phyloP scores from a whole-genome alignment of 2,113 vertebrate species.

The Reinhardtius hippoglossoides region DNA sequence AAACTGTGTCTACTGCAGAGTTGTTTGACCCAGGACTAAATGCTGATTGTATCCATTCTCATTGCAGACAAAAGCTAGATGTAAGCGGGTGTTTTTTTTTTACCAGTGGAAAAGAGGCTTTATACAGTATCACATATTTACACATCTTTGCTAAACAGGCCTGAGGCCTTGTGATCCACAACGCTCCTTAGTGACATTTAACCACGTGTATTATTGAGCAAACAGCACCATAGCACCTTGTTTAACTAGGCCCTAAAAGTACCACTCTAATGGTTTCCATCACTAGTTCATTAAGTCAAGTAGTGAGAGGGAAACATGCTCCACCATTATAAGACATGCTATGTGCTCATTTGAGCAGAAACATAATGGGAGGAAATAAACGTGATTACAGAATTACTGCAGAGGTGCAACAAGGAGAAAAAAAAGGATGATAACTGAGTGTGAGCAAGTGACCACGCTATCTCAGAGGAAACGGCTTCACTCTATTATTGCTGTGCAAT shows the following conservation, averaged over 20 bases:
- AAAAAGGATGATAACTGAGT: constrained; percentile 38
- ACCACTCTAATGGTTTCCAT: constrained; percentile 54
- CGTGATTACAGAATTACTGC: constrained; percentile 63
- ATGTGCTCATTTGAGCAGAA: constrained; percentile 65
- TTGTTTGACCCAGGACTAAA: too few species aligned
- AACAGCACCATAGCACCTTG: constrained; percentile 48
- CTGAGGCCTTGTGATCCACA: constrained; percentile 29
- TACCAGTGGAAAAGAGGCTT: too few species aligned
- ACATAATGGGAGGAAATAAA: constrained; percentile 76
- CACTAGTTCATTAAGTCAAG: constrained; percentile 62
- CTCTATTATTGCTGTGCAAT: constrained; percentile 24
- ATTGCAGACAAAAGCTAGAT: too few species aligned
- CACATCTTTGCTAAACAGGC: constrained; percentile 11
- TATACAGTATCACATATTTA: not conserved
- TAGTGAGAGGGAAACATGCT: constrained; percentile 54
- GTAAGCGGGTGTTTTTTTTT: too few species aligned
- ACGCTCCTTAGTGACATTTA: constrained; percentile 26
- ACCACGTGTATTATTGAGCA: constrained; percentile 34
- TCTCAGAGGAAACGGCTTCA: constrained; percentile 39
- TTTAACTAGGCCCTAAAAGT: constrained; percentile 62
- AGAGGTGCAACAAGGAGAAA: constrained; percentile 26
- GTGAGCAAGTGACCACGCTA: constrained; percentile 46
- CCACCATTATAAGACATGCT: constrained; percentile 48
- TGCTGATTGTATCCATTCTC: too few species aligned
- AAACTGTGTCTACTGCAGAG: too few species aligned